Conservation (phyloP, 2,797 vertebrate genomes). For the Chaetodon trifasciatus region DNA sequence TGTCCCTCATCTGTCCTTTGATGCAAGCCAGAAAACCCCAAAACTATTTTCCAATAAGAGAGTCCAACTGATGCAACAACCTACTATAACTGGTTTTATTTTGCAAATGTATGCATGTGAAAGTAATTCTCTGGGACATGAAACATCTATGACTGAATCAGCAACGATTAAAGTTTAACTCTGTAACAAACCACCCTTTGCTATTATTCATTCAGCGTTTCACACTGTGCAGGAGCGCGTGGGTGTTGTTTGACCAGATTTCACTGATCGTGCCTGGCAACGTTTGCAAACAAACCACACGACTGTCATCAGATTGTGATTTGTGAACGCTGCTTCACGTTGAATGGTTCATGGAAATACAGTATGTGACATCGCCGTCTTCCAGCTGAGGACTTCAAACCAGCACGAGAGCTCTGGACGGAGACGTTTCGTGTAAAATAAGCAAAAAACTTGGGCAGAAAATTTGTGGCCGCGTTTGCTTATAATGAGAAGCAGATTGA, state of each 20-base stretch:
- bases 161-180: neutral
- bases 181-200: neutral
- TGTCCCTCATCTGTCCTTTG: neutral
- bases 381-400: neutral
- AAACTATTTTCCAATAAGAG: neutral
- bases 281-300: slow-evolving; percentile 29
- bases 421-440: neutral
- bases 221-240: neutral
- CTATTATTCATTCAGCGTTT: neutral
- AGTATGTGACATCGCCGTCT: neutral
- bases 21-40: neutral
- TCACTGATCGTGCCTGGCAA: slow-evolving; percentile 4
- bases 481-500: neutral
- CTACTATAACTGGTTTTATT: neutral
- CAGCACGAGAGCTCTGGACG: neutral
- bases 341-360: slow-evolving; percentile 14
- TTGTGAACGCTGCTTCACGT: neutral
- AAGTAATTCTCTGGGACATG: neutral
- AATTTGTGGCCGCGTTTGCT: neutral
- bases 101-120: neutral
- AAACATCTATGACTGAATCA: neutral
- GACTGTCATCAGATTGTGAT: slow-evolving; percentile 28
- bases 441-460: neutral
- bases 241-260: slow-evolving; percentile 50
- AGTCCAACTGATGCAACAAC: neutral